Evolutionary conservation across 2,888 invertebrate species (phyloP).

Genomic region (Caradrina clavipalpis): DNA sequence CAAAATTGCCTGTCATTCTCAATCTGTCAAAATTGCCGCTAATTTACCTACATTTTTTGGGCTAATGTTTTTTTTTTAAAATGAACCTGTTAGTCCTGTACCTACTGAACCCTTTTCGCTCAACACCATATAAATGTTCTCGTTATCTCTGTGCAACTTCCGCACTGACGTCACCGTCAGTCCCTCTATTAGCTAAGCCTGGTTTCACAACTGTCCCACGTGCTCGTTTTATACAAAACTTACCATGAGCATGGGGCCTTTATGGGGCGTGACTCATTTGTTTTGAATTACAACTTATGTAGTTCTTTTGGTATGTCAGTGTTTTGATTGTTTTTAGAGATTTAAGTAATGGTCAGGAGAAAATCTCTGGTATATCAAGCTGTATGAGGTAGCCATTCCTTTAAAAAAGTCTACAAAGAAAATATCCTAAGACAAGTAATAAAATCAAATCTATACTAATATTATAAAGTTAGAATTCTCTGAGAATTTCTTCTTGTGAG

Average conservation of each 20-base stretch:
- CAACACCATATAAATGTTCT: constrained; percentile 1
- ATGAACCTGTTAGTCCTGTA: too few relatives aligned
- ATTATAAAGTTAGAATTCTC: too few relatives aligned
- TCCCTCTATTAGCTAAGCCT: constrained; percentile 37
- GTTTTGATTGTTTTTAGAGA: not conserved
- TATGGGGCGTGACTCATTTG: constrained; percentile 3
- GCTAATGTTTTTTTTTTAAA: too few relatives aligned
- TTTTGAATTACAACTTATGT: not conserved
- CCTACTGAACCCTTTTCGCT: not conserved
- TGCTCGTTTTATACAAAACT: constrained; percentile 16
- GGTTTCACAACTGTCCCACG: constrained; percentile 50
- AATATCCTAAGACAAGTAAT: too few relatives aligned
- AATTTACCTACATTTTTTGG: too few relatives aligned
- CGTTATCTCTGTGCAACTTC: constrained; percentile 64
- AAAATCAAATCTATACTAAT: too few relatives aligned
- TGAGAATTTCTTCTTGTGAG: too few relatives aligned
- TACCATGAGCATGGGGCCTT: constrained; percentile 1
- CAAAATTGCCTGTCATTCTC: too few relatives aligned
- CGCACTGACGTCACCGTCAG: constrained; percentile 44
- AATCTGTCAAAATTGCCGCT: too few relatives aligned
- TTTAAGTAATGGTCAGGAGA: not conserved
- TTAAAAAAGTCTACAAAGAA: too few relatives aligned
- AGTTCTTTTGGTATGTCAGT: not conserved
- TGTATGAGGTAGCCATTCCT: not conserved
- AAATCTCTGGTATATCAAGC: not conserved